phyloP scores from a whole-genome alignment of 2,797 vertebrate genomes.

The Trachops cirrhosus region DNA sequence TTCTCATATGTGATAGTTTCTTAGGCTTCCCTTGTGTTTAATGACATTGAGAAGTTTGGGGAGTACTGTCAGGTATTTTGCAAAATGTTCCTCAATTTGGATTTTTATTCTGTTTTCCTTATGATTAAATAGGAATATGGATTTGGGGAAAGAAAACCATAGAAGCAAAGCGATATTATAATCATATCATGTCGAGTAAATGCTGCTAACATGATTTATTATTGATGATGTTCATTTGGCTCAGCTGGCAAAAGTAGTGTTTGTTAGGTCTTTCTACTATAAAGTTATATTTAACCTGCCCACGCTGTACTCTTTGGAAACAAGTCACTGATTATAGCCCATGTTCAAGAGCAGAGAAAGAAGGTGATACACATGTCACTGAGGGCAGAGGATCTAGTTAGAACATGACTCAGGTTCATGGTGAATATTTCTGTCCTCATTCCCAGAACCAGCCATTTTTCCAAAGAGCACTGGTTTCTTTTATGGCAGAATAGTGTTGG shows the following conservation, averaged over 20 bases:
- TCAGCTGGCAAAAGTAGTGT: rapidly evolving
- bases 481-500: neutral
- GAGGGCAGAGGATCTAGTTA: neutral
- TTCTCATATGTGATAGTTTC: neutral
- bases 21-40: neutral
- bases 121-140: rapidly evolving
- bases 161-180: rapidly evolving
- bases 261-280: neutral
- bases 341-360: no score
- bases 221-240: rapidly evolving
- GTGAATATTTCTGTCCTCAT: neutral
- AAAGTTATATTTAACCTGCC: neutral
- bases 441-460: neutral
- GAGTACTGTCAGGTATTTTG: neutral
- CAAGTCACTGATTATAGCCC: no score
- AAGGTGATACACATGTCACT: rapidly evolving
- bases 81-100: neutral
- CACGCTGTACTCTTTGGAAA: neutral
- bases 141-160: neutral
- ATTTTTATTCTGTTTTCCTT: neutral
- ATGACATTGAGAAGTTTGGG: neutral
- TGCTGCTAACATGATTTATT: rapidly evolving
- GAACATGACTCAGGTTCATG: neutral
- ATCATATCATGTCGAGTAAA: rapidly evolving
- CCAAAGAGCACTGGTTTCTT: neutral